These are phyloP conservation scores for Zaprionus lachaisei DNA, from an alignment of 1,140 invertebrate species.

Conservation along the genomic window DNA sequence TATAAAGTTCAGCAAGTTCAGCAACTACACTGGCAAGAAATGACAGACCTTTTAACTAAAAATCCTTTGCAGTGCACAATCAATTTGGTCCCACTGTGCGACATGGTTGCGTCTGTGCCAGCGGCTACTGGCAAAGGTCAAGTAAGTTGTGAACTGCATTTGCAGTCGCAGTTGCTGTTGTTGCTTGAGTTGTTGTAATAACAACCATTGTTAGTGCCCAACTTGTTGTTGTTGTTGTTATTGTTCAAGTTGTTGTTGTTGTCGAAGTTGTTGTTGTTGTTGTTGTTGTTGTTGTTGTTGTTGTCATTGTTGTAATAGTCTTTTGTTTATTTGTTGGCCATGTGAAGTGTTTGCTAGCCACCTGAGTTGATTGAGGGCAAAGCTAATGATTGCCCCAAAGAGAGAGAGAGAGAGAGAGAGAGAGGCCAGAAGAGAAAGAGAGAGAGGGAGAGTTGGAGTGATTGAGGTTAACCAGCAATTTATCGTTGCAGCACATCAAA, in stretches of 20 bases:
- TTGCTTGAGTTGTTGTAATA: conserved; percentile 11
- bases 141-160: conserved; percentile 50
- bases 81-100: background rate
- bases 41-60: too few relatives aligned
- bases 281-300: too few relatives aligned
- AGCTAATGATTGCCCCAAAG: conserved; percentile 1
- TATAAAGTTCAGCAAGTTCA: background rate
- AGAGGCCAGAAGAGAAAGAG: background rate
- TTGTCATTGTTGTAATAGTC: conserved; percentile 16
- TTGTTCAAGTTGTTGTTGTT: conserved; percentile 3
- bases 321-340: conserved; percentile 24
- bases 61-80: background rate
- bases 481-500: background rate
- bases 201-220: background rate
- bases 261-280: conserved; percentile 3
- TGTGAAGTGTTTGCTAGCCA: conserved; percentile 49
- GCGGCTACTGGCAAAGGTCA: conserved; percentile 67
- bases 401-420: background rate
- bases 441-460: background rate
- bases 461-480: background rate
- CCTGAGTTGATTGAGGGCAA: conserved; percentile 34
- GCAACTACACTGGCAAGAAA: too few relatives aligned
- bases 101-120: background rate
- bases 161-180: background rate
- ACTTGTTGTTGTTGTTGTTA: conserved; percentile 15